Evolutionary conservation across 2,113 vertebrate species (phyloP), one percentile per base, ranked within the genome.

Genomic region (Thunnus maccoyii): DNA sequence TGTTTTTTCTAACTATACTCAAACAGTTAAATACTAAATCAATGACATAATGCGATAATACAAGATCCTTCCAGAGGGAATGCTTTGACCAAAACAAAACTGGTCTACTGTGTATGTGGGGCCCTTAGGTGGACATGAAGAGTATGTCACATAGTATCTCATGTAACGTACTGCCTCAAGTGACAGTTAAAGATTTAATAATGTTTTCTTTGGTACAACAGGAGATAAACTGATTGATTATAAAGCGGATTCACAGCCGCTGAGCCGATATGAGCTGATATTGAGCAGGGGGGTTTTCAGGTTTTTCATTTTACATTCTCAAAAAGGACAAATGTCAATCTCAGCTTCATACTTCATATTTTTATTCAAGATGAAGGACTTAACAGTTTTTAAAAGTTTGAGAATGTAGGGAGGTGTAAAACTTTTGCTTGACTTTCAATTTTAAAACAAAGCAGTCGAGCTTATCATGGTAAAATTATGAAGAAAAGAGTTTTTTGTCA

Each of bases 161-260:
- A 55, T 41, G 36, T 16, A 41, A 5, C 27, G 16, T 44, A 2
- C 20, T 51, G 46, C 56, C 47, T 78, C 20, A 27, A 36, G 32
- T 61, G 55, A 80, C 20, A 64, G 20, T 80, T 32, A 55, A 25
- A 17, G 22, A 22, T 22, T 22, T 22, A 36, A 36, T 36, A 32
- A 22, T 13, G 47, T 17, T 4, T 18, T 11, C 46, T 36, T 44
- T 66, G 44, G 27, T 41, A 18, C 9, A 5, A 67, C 15, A 50
- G 18, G 18, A 20, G 18, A 60, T 15, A 41, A 10, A 17, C 14
- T 55, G 48, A 78, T 54, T 69, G 32, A 20, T 70, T 63, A 20
- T 54, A 4, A 27, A 60, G 16, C 48, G 4, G 4, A 15, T 44
- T 54, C 27, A 55, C 36, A 65, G 7, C 58, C 57, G 9, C 17